Evolutionary conservation across 2,113 vertebrate species (phyloP), one percentile per base, ranked within the genome.

Genomic region (Protobothrops flavoviridis): DNA sequence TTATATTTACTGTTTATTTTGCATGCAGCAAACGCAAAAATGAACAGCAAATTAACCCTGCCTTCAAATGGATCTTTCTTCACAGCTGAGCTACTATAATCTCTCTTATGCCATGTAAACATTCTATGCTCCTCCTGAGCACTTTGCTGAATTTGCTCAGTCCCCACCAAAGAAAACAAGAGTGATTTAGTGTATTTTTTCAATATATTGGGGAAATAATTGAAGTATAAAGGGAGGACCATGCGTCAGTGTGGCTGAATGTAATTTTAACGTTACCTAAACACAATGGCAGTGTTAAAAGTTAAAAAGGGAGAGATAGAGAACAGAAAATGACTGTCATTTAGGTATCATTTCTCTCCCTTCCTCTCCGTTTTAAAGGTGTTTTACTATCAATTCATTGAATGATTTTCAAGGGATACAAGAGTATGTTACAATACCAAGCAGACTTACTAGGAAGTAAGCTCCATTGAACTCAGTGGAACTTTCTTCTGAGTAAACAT

Each of bases 21-120:
- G 94, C 96, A 97, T 98, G 56, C 96, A 97, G 96, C 94, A 97
- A 97, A 97, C 91, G 96, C 97, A 97, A 93, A 97, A 98, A 97
- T 96, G 97, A 98, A 98, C 97, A 97, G 95, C 53, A 21, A 97
- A 97, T 98, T 97, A 98, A 98, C 97, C 98, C 97, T 97, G 97
- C 94, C 90, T 97, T 97, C 96, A 96, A 98, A 97, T 93, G 91
- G 92, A 97, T 96, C 97, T 97, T 95, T 95, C 97, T 96, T 97
- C 97, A 97, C 97, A 98, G 97, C 97, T 97, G 97, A 97, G 97
- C 97, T 97, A 97, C 97, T 97, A 97, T 87, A 93, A 97, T 96
- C 96, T 95, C 95, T 97, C 96, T 95, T 95, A 96, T 1, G 88
- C 93, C 96, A 97, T 96, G 95, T 96, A 97, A 97, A 97, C 96